Base-by-base conservation (phyloP, 2,113 vertebrate genomes). In the Semicossyphus pulcher region DNA sequence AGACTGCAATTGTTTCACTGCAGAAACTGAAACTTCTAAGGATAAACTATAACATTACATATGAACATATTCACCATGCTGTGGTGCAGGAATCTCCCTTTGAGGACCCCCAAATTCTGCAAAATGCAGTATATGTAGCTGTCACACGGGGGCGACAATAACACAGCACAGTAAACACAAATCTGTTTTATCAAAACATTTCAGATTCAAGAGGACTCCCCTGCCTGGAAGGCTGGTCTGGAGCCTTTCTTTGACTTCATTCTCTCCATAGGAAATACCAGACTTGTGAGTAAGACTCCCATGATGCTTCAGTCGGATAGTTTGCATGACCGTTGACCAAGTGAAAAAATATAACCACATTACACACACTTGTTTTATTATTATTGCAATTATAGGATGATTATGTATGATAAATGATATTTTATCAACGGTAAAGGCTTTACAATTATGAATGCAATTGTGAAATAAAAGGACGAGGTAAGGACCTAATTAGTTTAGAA, bases 161-260 rank as follows among this genome's bases (percentile, higher is more conserved):
- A 29, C n/a, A 63, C 1, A 23, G 31, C 16, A 5, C 5, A 42
- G 16, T 7, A n/a, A 18, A 8, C n/a, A 2, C 6, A n/a, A 7
- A 8, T 7, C 8, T 44, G 41, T 44, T 9, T 18, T 39, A 6
- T 16, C 14, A 20, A 3, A n/a, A 45, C 11, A 4, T 66, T 80
- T 48, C 68, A 99, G 97, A 90, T 98, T 25, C 97, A 98, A 20
- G 94, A 95, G 73, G 95, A 95, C 64, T 98, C 97, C 0, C 97
- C 97, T 0, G 96, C 97, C 29, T 93, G 95, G 20, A 95, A 86
- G 79, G 96, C 94, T 3, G 97, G 97, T 52, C 90, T 98, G 91
- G 96, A 98, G 64, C 96, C 97, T 5, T 98, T 96, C 89, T 99
- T 99, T 80, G 97, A 99, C 87, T 99, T 99, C 85, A 97, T 98